Percentiles rank a stretch among this genome's conserved stretches.
Evolutionary conservation across 2,888 invertebrate species (phyloP).

Genomic region (Meiosimyza decipiens): DNA sequence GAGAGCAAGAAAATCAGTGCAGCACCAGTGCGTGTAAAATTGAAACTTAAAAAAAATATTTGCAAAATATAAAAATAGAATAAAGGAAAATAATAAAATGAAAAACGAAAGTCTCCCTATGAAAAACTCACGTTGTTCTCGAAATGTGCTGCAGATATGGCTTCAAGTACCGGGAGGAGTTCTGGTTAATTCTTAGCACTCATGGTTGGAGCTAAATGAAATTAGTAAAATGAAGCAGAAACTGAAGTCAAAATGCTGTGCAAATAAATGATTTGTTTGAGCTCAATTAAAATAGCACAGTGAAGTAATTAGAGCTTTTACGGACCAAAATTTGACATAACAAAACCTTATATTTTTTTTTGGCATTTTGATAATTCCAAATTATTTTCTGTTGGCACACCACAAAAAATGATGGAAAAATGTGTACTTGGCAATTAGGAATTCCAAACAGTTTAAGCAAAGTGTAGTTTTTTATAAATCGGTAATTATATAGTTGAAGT

Average conservation of each 20-base stretch:
- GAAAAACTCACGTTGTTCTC: neutral
- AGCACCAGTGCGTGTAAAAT: constrained; percentile 57
- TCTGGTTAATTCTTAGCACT: neutral
- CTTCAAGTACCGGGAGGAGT: neutral
- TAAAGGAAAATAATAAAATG: neutral
- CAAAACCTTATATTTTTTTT: no score
- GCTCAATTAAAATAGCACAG: no score
- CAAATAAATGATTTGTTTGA: no score
- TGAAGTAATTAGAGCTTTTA: no score
- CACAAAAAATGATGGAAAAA: no score
- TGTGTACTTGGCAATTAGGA: no score
- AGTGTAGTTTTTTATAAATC: no score
- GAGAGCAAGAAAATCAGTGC: neutral
- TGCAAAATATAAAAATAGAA: constrained; percentile 7
- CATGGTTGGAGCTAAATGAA: neutral
- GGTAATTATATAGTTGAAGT: no score
- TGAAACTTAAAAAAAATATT: constrained; percentile 58
- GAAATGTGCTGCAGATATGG: neutral
- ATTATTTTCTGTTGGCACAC: no score
- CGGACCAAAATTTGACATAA: no score
- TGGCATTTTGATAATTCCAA: no score
- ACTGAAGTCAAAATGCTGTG: neutral
- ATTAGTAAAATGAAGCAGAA: neutral
- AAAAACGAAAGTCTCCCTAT: neutral
- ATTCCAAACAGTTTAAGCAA: no score